Base-by-base conservation (phyloP, 2,113 vertebrate species). In the Centropus unirufus region DNA sequence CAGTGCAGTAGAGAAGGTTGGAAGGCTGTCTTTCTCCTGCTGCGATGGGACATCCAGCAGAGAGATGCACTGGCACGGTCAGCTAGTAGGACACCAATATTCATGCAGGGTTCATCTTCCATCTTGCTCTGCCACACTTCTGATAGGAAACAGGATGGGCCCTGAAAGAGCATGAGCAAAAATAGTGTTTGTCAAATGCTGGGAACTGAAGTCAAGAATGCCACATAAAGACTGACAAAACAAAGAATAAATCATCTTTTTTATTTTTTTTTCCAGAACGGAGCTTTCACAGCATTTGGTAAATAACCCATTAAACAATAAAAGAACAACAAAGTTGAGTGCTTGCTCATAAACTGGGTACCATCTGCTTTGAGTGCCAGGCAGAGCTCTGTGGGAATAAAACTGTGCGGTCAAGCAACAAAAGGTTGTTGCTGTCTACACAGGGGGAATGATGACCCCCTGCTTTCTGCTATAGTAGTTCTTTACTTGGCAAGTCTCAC, bases 11-110 rank as follows among this genome's bases (percentile, higher is more conserved):
- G 11, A 8, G 21, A 40, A 81, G 83, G 42, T 23, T 47, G 39
- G 46, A 30, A 34, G 16, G 46, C 12, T 62, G 29, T 12, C 12
- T 47, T 36, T 24, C 6, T 54, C 21, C 30, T 16, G 20, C 24
- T 34, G 58, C 1, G 2, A 14, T 0, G 2, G 22, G 17, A 5
- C 14, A 23, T 55, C 0, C 0, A 1, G 0, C 30, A 8, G 30
- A 55, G 11, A 81, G 13, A 75, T 8, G 10, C 36, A 14, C 8
- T 1, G 2, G 68, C 5, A 7, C 40, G 3, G 2, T 6, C 23
- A 39, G 49, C 23, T 24, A 46, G 52, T 0, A 2, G 17, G 55
- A 85, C 39, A 52, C 17, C 29, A 7, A 21, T 8, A 17, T 30
- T 36, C 4, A 3, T 47, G n/a, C 44, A 58, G 29, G 9, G 11